A percentile compares a stretch with the other conserved stretches of the same genome.
Evolutionary conservation across 2,113 vertebrate species (phyloP).

Genomic region (Ailurus styani): DNA sequence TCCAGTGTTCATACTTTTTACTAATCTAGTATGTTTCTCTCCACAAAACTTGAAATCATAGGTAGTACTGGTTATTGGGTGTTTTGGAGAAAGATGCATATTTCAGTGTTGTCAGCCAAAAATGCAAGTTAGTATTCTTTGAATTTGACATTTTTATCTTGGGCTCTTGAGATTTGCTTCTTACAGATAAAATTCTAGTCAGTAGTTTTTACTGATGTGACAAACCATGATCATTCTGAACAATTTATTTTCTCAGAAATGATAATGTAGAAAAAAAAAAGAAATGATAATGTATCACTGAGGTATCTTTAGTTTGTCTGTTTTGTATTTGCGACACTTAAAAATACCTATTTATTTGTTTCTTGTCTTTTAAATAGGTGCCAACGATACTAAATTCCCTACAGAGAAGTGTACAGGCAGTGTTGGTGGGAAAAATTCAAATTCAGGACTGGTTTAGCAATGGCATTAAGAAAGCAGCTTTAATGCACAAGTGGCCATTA

Average conservation of each 20-base stretch:
- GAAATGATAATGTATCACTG: neutral
- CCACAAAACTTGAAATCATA: neutral
- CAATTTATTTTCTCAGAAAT: neutral
- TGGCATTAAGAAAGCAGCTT: conserved; percentile 96
- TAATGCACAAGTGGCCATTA: conserved; percentile 98
- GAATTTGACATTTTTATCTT: neutral
- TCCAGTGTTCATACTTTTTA: neutral
- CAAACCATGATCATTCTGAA: neutral
- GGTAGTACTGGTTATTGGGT: neutral
- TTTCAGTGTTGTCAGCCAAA: neutral
- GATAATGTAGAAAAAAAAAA: neutral
- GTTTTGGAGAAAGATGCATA: neutral
- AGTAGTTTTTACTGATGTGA: neutral
- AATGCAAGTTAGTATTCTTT: neutral
- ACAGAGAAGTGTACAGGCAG: conserved; percentile 97
- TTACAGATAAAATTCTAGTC: neutral
- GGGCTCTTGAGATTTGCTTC: conserved; percentile 5
- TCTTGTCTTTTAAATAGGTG: conserved; percentile 83
- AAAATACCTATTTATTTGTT: conserved; percentile 12
- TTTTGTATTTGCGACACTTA: neutral
- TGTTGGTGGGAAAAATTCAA: conserved; percentile 98
- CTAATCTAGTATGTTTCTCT: neutral
- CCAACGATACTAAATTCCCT: conserved; percentile 97
- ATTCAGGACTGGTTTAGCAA: conserved; percentile 99
- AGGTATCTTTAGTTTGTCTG: neutral